phyloP scores from a whole-genome alignment of 1,140 invertebrate species.

The Drosophila malerkotliana region DNA sequence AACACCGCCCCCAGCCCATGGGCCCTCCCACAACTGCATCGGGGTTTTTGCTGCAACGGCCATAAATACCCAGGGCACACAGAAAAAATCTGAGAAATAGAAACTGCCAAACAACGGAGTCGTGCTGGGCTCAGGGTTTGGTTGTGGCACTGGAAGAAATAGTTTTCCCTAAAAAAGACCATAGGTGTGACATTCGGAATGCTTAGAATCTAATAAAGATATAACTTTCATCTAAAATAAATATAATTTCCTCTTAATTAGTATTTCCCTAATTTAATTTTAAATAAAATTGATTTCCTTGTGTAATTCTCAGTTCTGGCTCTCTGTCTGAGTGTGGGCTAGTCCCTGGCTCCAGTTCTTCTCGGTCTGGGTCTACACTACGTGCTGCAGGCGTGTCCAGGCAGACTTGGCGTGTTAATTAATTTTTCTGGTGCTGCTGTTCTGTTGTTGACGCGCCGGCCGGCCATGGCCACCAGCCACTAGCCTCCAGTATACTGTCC shows the following conservation, averaged over 20 bases:
- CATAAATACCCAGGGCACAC: conserved; percentile 49
- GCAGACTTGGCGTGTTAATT: conserved; percentile 62
- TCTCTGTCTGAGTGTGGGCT: conserved; percentile 19
- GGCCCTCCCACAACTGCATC: conserved; percentile 43
- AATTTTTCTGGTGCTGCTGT: conserved; percentile 56
- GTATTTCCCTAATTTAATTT: background rate
- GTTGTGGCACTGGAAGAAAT: conserved; percentile 2
- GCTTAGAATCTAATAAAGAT: too few species aligned
- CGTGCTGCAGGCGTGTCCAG: conserved; percentile 59
- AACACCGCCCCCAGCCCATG: conserved; percentile 27
- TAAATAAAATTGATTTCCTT: background rate
- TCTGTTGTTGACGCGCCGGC: conserved; percentile 43
- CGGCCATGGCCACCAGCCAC: conserved; percentile 12
- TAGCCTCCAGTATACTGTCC: background rate
- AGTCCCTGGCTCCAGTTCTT: conserved; percentile 23
- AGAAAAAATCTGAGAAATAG: conserved; percentile 62
- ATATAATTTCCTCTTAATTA: too few species aligned
- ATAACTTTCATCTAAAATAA: too few species aligned
- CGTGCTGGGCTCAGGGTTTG: conserved; percentile 40
- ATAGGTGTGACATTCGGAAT: too few species aligned
- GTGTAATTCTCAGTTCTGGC: conserved; percentile 18
- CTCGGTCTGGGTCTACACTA: conserved; percentile 33
- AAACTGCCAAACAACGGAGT: conserved; percentile 56
- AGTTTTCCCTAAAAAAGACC: too few species aligned
- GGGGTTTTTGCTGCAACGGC: conserved; percentile 53